These are phyloP conservation scores for Loripinus fragilis DNA, from an alignment of 2,888 invertebrate genomes.

Conservation along the genomic window DNA sequence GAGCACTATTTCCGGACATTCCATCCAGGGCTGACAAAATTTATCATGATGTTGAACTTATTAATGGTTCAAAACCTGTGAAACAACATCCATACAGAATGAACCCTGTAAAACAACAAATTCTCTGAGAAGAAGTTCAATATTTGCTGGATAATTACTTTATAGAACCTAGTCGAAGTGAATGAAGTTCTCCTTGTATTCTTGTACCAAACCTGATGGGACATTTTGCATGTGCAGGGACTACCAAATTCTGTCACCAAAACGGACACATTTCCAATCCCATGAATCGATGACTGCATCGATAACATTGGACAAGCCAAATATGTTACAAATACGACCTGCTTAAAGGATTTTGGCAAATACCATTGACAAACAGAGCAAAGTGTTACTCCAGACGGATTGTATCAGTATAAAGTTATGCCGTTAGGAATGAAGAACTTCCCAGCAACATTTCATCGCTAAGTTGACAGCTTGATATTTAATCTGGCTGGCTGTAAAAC, in stretches of 20 bases:
- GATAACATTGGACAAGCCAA: constrained; percentile 60
- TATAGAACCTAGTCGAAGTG: constrained; percentile 57
- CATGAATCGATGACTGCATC: constrained; percentile 65
- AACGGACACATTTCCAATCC: constrained; percentile 62
- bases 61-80: constrained; percentile 35
- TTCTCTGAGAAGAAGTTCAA: not conserved
- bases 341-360: constrained; percentile 35
- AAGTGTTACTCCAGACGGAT: constrained; percentile 46
- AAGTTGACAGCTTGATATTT: constrained; percentile 29
- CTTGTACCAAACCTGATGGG: constrained; percentile 50
- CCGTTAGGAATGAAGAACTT: constrained; percentile 61
- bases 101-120: constrained; percentile 39
- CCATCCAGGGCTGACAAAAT: constrained; percentile 41
- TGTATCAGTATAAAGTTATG: constrained; percentile 55
- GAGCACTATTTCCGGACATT: constrained; percentile 50
- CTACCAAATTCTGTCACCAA: constrained; percentile 64
- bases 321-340: constrained; percentile 66
- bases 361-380: constrained; percentile 53
- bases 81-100: constrained; percentile 57
- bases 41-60: constrained; percentile 43
- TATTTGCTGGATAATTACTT: constrained; percentile 58
- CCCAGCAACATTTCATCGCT: constrained; percentile 55
- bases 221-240: constrained; percentile 58
- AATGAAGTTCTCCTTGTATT: constrained; percentile 62
- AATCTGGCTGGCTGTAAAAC: constrained; percentile 33